Conservation (phyloP, 1,140 invertebrate genomes). For the Batillaria attramentaria region DNA sequence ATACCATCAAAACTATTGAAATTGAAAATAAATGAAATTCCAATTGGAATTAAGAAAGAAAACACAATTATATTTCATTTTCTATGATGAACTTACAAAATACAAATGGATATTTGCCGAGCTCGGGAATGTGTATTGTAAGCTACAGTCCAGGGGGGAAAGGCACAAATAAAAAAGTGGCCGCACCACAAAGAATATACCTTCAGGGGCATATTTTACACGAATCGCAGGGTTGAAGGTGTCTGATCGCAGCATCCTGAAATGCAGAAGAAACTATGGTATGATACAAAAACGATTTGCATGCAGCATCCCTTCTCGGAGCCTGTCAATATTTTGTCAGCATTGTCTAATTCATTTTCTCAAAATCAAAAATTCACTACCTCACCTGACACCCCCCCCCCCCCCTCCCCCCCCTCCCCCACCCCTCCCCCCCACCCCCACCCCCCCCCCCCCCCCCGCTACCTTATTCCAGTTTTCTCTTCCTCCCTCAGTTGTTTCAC, state of each 20-base stretch:
- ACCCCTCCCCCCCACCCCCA: too few relatives aligned
- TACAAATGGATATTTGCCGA: too few relatives aligned
- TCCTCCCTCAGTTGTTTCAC: too few relatives aligned
- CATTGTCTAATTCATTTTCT: background rate
- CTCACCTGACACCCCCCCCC: background rate
- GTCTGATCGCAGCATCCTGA: constrained; percentile 66
- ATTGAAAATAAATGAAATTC: too few relatives aligned
- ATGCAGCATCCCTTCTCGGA: constrained; percentile 9
- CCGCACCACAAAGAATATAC: constrained; percentile 38
- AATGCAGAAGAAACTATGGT: constrained; percentile 8
- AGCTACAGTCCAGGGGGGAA: background rate
- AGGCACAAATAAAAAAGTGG: background rate
- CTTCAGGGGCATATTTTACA: constrained; percentile 67
- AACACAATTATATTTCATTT: too few relatives aligned
- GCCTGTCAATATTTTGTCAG: too few relatives aligned
- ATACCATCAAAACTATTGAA: too few relatives aligned
- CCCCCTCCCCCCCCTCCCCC: constrained; percentile 61
- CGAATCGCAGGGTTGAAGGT: constrained; percentile 70
- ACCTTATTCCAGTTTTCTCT: too few relatives aligned
- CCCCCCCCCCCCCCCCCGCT: too few relatives aligned
- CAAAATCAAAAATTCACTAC: background rate
- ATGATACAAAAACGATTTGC: background rate
- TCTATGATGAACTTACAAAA: too few relatives aligned
- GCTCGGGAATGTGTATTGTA: too few relatives aligned
- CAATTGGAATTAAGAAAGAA: too few relatives aligned